Base-by-base conservation (phyloP, 2,113 vertebrate species). In the Budorcas taxicolor region DNA sequence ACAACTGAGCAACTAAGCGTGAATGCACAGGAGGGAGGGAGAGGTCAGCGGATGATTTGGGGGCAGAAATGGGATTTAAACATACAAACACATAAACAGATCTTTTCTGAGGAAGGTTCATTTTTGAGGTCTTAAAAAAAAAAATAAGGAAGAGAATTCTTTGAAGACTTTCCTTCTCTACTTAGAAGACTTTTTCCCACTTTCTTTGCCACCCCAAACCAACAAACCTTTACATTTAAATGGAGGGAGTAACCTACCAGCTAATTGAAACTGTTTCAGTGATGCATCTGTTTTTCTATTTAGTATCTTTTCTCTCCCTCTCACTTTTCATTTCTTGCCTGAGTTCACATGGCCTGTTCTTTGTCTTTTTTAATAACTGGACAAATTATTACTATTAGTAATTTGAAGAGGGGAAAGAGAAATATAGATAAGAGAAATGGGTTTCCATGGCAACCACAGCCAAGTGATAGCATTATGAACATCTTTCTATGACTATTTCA, bases 261-360 rank as follows among this genome's bases (percentile, higher is more conserved):
- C 55, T 84, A 97, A 96, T 0, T 0, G 98, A 97, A 95, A 87
- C 7, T 12, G 40, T 67, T 76, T 43, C 84, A 50, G 27, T 43
- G 95, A 60, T 23, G 33, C 91, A 0, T 58, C 50, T 53, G 47
- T 76, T 97, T 86, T 92, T 29, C 33, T 47, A 96, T 97, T 96
- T 96, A 95, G 91, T 78, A 87, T 14, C 23, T 50, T 90, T 94
- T n/a, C 90, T 95, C 78, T 94, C 71, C 64, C 25, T 57, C 84
- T 91, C 67, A 13, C 83, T 97, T 86, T 84, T 91, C 97, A 96
- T 87, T 97, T 98, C 91, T 58, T 97, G 95, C 97, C 96, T 97
- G 91, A 92, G 93, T 98, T 98, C 97, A 97, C 98, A 97, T 57
- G 96, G 97, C 3, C 84, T 60, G 62, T 64, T 43, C n/a, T 93